Percentiles rank a stretch among this genome's conserved stretches.
These are phyloP conservation scores for Zingel zingel DNA, from an alignment of 2,113 vertebrate genomes.

Conservation along the genomic window DNA sequence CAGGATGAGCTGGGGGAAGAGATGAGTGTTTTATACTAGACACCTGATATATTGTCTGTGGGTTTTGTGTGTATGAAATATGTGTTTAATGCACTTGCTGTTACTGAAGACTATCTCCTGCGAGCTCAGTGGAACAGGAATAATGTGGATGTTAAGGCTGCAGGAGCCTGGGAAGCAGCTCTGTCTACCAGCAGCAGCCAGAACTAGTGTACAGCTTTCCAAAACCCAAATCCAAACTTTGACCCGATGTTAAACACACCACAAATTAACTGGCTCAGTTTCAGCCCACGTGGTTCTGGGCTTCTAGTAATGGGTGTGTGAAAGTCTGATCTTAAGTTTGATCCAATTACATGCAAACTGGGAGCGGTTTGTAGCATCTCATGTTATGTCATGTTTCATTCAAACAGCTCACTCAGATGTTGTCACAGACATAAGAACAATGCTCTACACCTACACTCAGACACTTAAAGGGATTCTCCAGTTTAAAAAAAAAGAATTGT, in stretches of 20 bases:
- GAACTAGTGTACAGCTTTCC: conserved; percentile 14
- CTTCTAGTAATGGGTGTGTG: conserved; percentile 51
- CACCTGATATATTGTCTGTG: conserved; percentile 52
- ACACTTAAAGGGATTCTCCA: background rate
- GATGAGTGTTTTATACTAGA: conserved; percentile 54
- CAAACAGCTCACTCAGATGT: background rate
- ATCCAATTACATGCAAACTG: conserved; percentile 30
- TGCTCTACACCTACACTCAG: background rate
- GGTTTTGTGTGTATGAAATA: conserved; percentile 19
- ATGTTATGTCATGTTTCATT: no score
- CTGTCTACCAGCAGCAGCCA: conserved; percentile 7
- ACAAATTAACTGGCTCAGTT: conserved; percentile 37
- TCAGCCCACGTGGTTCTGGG: conserved; percentile 26
- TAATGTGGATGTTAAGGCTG: conserved; percentile 35
- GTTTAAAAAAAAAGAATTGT: background rate
- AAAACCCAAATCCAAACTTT: conserved; percentile 57
- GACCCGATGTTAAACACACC: conserved; percentile 40
- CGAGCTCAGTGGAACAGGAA: conserved; percentile 31
- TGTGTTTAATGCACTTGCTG: conserved; percentile 35
- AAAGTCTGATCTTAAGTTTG: conserved; percentile 42
- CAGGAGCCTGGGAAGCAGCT: conserved; percentile 61
- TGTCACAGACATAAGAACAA: background rate
- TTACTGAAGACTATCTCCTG: conserved; percentile 29
- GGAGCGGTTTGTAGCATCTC: conserved; percentile 24
- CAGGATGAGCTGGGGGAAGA: conserved; percentile 46